These are phyloP conservation scores for Plusia festucae DNA, from an alignment of 2,888 invertebrate species.

Conservation along the genomic window DNA sequence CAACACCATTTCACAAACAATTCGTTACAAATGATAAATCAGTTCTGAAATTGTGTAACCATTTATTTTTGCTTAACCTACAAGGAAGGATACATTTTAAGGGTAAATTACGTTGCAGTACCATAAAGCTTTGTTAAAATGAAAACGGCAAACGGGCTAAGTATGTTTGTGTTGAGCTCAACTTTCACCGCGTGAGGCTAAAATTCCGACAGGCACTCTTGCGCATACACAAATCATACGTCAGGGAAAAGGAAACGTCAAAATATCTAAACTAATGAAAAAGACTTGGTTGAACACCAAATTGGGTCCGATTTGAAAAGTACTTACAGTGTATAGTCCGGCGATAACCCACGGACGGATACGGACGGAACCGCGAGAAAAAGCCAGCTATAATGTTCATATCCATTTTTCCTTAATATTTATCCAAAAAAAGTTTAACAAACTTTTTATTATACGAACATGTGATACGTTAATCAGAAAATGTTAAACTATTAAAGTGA, in stretches of 20 bases:
- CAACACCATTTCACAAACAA: neutral
- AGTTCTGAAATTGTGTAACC: neutral
- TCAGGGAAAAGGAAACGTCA: constrained; percentile 16
- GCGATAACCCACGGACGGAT: no score
- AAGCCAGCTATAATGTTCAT: no score
- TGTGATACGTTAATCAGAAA: no score
- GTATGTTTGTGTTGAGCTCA: constrained; percentile 41
- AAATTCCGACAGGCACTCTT: constrained; percentile 30
- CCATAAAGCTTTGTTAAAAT: constrained; percentile 25
- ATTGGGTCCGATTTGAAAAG: no score
- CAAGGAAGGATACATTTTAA: constrained; percentile 26
- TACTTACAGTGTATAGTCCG: no score
- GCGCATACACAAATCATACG: constrained; percentile 26
- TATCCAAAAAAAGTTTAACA: no score
- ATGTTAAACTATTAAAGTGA: no score
- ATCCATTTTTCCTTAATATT: no score
- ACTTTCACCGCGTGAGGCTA: constrained; percentile 48
- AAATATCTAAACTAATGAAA: no score
- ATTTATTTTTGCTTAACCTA: constrained; percentile 15
- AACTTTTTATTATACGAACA: no score
- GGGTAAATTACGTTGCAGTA: constrained; percentile 10
- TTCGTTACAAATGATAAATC: neutral
- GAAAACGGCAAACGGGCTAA: constrained; percentile 16
- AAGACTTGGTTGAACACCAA: no score
- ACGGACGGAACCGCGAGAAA: no score